Percentiles rank a stretch among this genome's conserved stretches.
phyloP scores from a whole-genome alignment of 2,888 invertebrate species.

The Sphaerophoria taeniata region DNA sequence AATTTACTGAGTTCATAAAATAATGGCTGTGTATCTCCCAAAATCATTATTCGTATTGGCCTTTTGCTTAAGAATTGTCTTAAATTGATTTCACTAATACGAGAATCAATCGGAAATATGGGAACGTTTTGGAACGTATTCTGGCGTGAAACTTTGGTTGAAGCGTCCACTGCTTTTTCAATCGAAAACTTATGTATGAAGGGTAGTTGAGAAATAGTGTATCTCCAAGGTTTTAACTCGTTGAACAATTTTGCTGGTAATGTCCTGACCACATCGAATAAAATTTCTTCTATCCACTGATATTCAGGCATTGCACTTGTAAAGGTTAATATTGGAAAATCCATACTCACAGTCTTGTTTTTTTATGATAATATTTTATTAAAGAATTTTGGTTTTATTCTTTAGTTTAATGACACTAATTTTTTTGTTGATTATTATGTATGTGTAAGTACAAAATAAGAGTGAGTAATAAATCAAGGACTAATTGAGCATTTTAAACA shows the following conservation, averaged over 20 bases:
- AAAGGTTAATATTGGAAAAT: too few species aligned
- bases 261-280: too few species aligned
- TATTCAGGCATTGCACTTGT: too few species aligned
- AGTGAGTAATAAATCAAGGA: too few species aligned
- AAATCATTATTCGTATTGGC: slow-evolving; percentile 85
- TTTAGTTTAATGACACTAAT: too few species aligned
- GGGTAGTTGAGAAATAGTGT: neutral
- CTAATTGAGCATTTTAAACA: too few species aligned
- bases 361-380: too few species aligned
- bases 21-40: slow-evolving; percentile 85
- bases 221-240: neutral
- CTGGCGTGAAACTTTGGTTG: neutral
- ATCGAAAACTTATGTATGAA: slow-evolving; percentile 56
- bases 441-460: too few species aligned
- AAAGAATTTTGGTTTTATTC: too few species aligned
- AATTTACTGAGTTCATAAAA: slow-evolving; percentile 84
- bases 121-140: slow-evolving; percentile 6
- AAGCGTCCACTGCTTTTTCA: slow-evolving; percentile 20
- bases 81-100: slow-evolving; percentile 41
- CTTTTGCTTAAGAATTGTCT: slow-evolving; percentile 31
- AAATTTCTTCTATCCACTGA: too few species aligned
- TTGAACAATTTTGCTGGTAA: neutral
- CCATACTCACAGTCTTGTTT: too few species aligned
- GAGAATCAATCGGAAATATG: slow-evolving; percentile 48
- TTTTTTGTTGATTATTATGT: too few species aligned